phyloP scores from a whole-genome alignment of 92 coral and sea anemone genomes.

The Umimayanthus chanpuru region DNA sequence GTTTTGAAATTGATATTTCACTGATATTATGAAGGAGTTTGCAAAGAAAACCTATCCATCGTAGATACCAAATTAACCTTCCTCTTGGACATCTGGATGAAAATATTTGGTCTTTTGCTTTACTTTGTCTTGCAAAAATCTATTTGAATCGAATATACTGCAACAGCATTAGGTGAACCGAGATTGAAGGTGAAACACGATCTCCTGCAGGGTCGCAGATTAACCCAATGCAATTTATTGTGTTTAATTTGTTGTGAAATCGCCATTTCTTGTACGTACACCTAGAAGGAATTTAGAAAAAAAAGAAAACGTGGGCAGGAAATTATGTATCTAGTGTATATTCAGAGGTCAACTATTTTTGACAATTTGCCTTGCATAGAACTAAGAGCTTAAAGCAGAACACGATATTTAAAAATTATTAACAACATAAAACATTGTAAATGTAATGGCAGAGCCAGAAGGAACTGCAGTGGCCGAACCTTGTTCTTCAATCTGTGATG shows the following conservation, averaged over 20 bases:
- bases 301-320: constrained; percentile 11
- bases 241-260: constrained; percentile 24
- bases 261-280: constrained; percentile 6
- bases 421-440: no score
- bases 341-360: constrained; percentile 24
- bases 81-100: constrained; percentile 15
- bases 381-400: constrained; percentile 2
- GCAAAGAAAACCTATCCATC: constrained; percentile 22
- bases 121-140: constrained; percentile 29
- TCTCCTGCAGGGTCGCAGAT: background rate
- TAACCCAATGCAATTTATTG: background rate
- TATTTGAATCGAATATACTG: background rate
- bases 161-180: constrained; percentile 1
- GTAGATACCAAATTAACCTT: constrained; percentile 14
- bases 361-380: constrained; percentile 3
- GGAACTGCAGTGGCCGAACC: background rate
- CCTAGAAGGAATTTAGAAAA: constrained; percentile 7
- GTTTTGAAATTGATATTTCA: constrained; percentile 26
- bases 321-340: constrained; percentile 16
- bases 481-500: constrained; percentile 37
- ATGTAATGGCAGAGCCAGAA: background rate
- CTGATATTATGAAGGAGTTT: background rate
- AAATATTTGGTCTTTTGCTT: background rate
- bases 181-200: constrained; percentile 32
- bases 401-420: constrained; percentile 32